Percentiles rank a stretch among this genome's conserved stretches.
These are phyloP conservation scores for Natrix natrix DNA, from an alignment of 2,797 vertebrate species.

Conservation along the genomic window DNA sequence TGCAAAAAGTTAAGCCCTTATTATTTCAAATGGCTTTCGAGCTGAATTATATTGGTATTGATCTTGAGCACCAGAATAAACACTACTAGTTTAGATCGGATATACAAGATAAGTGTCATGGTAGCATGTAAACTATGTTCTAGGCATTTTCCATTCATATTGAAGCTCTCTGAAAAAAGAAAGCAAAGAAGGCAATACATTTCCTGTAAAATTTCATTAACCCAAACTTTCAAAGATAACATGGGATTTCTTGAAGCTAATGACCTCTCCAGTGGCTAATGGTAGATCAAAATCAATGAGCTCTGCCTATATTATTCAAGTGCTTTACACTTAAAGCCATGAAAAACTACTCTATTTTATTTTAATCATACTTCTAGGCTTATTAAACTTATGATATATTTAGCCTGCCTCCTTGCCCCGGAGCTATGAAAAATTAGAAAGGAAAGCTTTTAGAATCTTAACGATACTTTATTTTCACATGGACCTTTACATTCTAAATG, in stretches of 20 bases:
- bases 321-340: constrained; percentile 30
- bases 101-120: not conserved
- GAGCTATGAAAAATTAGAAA: constrained; percentile 23
- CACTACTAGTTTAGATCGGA: not conserved
- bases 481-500: constrained; percentile 15
- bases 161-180: not conserved
- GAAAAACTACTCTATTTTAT: constrained; percentile 38
- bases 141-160: not conserved
- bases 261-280: constrained; percentile 29
- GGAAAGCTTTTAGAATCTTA: constrained; percentile 33
- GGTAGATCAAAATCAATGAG: constrained; percentile 39
- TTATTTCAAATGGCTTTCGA: not conserved
- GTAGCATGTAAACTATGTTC: not conserved
- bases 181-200: constrained; percentile 12
- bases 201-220: constrained; percentile 11
- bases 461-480: constrained; percentile 2
- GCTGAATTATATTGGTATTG: not conserved
- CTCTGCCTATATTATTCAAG: constrained; percentile 30
- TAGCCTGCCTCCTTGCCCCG: constrained; percentile 15
- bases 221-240: not conserved
- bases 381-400: constrained; percentile 41
- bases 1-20: not conserved
- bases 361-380: constrained; percentile 39
- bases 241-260: constrained; percentile 20
- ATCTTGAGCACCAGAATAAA: not conserved